Conservation (phyloP, 2,888 invertebrate genomes). For the Epistrophella euchroma region DNA sequence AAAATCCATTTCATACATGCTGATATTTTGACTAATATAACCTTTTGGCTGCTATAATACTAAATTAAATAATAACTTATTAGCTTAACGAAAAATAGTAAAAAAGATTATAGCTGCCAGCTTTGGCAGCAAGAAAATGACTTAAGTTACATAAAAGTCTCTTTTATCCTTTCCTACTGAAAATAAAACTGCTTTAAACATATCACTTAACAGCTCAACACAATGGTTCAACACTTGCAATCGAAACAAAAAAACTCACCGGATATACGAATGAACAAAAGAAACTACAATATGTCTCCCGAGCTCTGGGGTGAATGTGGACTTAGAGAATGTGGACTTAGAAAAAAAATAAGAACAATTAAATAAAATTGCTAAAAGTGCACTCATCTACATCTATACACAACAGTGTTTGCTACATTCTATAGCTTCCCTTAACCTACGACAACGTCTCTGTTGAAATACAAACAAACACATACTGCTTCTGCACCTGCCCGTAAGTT, state of each 20-base stretch:
- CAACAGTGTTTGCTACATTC: slow-evolving; percentile 34
- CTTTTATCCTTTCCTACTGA: slow-evolving; percentile 7
- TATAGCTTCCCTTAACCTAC: slow-evolving; percentile 7
- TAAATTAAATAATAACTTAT: no score
- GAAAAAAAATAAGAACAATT: slow-evolving; percentile 52
- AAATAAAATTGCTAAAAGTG: slow-evolving; percentile 70
- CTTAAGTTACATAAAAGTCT: slow-evolving; percentile 12
- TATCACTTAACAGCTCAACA: slow-evolving; percentile 53
- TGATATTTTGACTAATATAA: no score
- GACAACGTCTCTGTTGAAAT: slow-evolving; percentile 7
- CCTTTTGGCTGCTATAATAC: no score
- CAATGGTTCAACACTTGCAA: slow-evolving; percentile 60
- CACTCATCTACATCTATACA: slow-evolving; percentile 36
- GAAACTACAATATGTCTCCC: slow-evolving; percentile 32
- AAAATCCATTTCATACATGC: no score
- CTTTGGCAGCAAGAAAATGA: neutral
- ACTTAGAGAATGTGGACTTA: neutral
- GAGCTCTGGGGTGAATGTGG: slow-evolving; percentile 1
- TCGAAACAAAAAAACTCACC: slow-evolving; percentile 31
- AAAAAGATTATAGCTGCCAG: neutral
- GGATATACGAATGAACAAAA: slow-evolving; percentile 55
- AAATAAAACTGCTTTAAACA: slow-evolving; percentile 38
- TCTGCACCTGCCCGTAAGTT: slow-evolving; percentile 45
- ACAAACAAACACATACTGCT: slow-evolving; percentile 12
- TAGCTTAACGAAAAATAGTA: no score